Percentiles rank a stretch among this genome's conserved stretches.
Evolutionary conservation across 2,113 vertebrate species (phyloP).

Genomic region (Sinosuthora webbiana): DNA sequence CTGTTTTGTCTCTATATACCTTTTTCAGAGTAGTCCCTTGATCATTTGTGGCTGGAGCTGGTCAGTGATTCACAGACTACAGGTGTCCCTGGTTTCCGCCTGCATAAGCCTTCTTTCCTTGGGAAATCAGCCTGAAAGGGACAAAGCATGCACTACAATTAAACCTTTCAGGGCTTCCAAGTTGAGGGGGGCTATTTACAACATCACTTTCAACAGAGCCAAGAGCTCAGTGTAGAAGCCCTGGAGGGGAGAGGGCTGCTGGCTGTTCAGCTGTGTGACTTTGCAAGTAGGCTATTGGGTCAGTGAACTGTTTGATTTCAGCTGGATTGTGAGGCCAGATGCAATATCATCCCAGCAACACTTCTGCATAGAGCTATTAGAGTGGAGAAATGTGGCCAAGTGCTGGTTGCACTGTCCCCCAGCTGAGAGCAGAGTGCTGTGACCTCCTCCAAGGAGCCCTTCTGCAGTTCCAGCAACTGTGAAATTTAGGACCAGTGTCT

Average conservation of each 20-base stretch:
- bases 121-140: neutral
- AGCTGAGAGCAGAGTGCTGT: neutral
- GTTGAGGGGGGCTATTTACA: neutral
- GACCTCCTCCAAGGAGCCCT: neutral
- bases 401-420: neutral
- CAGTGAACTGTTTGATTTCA: neutral
- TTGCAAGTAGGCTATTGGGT: neutral
- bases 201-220: neutral
- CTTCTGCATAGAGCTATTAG: neutral
- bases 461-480: neutral
- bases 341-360: neutral
- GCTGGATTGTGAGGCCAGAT: neutral
- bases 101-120: neutral
- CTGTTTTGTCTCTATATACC: neutral
- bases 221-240: neutral
- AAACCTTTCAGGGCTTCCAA: neutral
- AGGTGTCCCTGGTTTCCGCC: neutral
- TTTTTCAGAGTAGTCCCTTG: neutral
- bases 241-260: neutral
- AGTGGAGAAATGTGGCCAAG: neutral
- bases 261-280: neutral
- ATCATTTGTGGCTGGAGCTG: neutral
- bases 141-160: neutral
- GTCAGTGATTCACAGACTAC: neutral
- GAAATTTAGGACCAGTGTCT: neutral